Conservation (phyloP, 2,113 vertebrate species). For the Pluvianellus socialis region DNA sequence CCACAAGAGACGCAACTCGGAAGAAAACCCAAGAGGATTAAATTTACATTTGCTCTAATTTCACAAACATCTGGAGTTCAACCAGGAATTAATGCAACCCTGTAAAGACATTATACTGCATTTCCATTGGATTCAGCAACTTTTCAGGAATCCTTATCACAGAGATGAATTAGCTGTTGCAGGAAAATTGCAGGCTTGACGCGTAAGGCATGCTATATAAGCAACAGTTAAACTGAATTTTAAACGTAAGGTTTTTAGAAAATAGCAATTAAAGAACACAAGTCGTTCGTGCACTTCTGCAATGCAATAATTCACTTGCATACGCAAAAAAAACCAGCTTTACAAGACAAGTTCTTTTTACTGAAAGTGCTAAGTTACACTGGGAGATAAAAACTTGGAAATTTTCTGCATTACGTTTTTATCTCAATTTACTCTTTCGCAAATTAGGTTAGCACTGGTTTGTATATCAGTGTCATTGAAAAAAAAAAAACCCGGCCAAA, state of each 20-base stretch:
- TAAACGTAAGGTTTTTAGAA: background rate
- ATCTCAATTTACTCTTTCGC: background rate
- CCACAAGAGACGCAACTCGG: background rate
- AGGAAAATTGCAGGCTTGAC: background rate
- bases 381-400: background rate
- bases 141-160: conserved; percentile 16
- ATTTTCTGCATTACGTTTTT: background rate
- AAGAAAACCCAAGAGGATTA: background rate
- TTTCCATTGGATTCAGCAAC: background rate
- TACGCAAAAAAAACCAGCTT: background rate
- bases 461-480: background rate
- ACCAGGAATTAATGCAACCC: background rate
- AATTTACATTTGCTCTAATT: conserved; percentile 44
- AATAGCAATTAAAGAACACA: background rate
- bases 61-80: conserved; percentile 36
- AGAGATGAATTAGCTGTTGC: background rate
- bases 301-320: background rate
- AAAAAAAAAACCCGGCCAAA: too few species aligned
- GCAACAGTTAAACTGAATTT: background rate
- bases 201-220: background rate
- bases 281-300: background rate
- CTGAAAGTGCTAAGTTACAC: background rate
- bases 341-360: background rate
- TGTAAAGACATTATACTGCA: background rate
- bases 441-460: background rate